These are phyloP conservation scores for Atlantisia rogersi DNA, from an alignment of 2,113 vertebrate species.

Conservation along the genomic window DNA sequence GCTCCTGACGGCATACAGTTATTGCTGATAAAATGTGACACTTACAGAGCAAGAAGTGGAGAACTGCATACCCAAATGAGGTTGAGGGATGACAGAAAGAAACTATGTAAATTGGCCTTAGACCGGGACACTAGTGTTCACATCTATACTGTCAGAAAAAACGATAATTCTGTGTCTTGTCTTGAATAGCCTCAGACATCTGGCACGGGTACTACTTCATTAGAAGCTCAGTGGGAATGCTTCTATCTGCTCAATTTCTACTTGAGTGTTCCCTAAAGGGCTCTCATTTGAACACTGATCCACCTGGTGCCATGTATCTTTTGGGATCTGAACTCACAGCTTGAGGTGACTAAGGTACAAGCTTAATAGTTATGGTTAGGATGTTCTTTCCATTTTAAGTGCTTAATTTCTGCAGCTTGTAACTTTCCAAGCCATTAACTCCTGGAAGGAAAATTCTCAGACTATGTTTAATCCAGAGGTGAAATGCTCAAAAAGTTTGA, in stretches of 20 bases:
- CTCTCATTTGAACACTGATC: not conserved
- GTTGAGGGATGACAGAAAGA: not conserved
- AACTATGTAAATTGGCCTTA: not conserved
- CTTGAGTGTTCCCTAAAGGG: not conserved
- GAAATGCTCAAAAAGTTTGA: not conserved
- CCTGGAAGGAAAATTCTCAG: not conserved
- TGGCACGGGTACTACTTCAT: not conserved
- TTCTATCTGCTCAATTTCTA: not conserved
- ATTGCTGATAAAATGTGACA: not conserved
- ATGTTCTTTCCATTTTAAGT: conserved; percentile 15
- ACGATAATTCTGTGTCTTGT: not conserved
- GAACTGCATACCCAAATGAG: not conserved
- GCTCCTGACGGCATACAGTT: not conserved
- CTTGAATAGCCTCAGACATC: not conserved
- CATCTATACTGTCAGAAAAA: not conserved
- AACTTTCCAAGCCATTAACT: conserved; percentile 14
- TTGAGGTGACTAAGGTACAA: not conserved
- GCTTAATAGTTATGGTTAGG: not conserved
- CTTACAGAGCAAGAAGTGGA: not conserved
- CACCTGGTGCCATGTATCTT: not conserved
- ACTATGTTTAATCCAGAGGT: not conserved
- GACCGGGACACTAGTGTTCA: not conserved
- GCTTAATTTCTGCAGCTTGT: not conserved
- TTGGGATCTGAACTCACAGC: conserved; percentile 7
- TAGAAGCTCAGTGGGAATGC: not conserved